Conservation (phyloP, 37 sponge, comb jelly and placozoan genomes). For the Theonella swinhoei region DNA sequence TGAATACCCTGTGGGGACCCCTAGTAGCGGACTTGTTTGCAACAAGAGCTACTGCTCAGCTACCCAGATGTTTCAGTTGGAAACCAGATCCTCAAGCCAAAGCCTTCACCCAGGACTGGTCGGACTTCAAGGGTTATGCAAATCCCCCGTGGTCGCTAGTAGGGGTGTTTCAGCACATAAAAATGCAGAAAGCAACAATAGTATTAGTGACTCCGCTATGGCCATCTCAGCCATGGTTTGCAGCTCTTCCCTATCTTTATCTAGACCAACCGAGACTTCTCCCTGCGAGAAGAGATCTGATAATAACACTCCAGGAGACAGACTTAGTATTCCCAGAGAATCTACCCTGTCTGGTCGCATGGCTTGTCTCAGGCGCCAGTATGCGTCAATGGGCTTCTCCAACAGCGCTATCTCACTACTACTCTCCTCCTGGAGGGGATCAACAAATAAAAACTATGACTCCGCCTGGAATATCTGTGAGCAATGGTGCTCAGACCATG, state of each 20-base stretch:
- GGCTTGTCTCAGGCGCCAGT: too few relatives aligned
- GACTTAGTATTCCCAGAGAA: too few relatives aligned
- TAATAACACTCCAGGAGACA: too few relatives aligned
- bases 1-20: neutral
- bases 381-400: too few relatives aligned
- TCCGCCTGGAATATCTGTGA: conserved; percentile 16
- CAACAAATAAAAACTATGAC: conserved; percentile 4
- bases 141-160: neutral
- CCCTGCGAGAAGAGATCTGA: too few relatives aligned
- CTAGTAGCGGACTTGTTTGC: conserved; percentile 23
- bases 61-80: conserved; percentile 7
- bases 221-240: conserved; percentile 9
- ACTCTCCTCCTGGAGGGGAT: too few relatives aligned
- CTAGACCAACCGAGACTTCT: too few relatives aligned
- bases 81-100: conserved; percentile 9
- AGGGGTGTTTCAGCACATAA: neutral
- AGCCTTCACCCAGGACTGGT: neutral
- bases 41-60: conserved; percentile 15
- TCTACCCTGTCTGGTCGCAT: too few relatives aligned
- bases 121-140: neutral
- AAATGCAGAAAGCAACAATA: conserved; percentile 3
- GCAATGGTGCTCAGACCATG: neutral
- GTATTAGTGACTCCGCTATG: conserved; percentile 11
- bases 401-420: too few relatives aligned
- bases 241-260: too few relatives aligned